phyloP scores from a whole-genome alignment of 2,797 vertebrate genomes.

The Catamblyrhynchus diadema region DNA sequence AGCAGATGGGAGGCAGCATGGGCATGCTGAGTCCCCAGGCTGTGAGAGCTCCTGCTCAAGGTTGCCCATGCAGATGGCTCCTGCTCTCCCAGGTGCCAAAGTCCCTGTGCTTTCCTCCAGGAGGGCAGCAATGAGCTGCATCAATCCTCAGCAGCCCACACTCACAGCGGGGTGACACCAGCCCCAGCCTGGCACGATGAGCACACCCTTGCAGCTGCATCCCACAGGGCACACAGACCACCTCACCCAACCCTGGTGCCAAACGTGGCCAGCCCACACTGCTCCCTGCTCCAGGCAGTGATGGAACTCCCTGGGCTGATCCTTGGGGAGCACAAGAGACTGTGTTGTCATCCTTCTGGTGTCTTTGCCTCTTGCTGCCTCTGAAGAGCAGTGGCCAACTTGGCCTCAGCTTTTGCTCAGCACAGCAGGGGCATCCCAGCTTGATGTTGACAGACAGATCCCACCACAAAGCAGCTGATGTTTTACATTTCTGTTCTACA shows the following conservation, averaged over 20 bases:
- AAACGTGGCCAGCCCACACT: rapidly evolving
- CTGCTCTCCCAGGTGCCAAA: neutral
- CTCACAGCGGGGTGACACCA: rapidly evolving
- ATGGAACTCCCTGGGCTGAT: rapidly evolving
- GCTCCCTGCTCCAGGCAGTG: rapidly evolving
- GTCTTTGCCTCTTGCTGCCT: neutral
- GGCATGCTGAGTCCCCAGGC: neutral
- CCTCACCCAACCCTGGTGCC: rapidly evolving
- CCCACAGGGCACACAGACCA: neutral
- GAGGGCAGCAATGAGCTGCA: neutral
- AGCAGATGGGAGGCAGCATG: rapidly evolving
- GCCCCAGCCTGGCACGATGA: rapidly evolving
- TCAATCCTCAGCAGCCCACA: neutral
- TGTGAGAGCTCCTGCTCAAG: neutral
- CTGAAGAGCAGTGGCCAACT: neutral
- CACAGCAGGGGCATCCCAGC: neutral
- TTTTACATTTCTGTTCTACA: neutral
- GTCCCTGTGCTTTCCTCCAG: neutral
- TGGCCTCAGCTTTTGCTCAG: neutral
- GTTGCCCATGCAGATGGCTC: neutral
- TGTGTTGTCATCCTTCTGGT: rapidly evolving
- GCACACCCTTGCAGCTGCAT: neutral
- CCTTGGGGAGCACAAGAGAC: neutral
- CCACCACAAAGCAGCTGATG: neutral
- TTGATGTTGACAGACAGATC: neutral